Percentiles rank a stretch among this genome's conserved stretches.
phyloP scores from a whole-genome alignment of 2,888 invertebrate genomes.

The Rosalia funebris region DNA sequence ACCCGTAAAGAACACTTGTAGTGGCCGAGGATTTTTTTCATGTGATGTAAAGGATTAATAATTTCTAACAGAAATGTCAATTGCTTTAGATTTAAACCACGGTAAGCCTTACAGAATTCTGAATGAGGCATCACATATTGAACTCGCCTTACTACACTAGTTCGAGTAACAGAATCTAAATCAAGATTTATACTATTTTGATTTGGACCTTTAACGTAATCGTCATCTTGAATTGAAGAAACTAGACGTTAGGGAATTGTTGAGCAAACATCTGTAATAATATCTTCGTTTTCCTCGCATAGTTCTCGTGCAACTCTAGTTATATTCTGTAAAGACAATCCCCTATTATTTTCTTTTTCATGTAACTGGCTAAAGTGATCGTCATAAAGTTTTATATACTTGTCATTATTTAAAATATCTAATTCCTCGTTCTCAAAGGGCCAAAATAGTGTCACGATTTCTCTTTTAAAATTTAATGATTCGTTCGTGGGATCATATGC shows the following conservation, averaged over 20 bases:
- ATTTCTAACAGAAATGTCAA: background rate
- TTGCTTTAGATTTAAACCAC: background rate
- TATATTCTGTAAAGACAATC: background rate
- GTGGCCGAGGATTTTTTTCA: constrained; percentile 31
- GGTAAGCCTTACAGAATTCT: background rate
- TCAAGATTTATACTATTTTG: background rate
- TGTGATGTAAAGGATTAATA: background rate
- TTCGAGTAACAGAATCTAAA: background rate
- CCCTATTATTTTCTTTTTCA: background rate
- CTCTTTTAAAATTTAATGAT: constrained; percentile 14
- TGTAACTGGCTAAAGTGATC: background rate
- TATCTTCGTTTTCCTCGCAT: background rate
- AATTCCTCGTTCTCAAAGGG: constrained; percentile 24
- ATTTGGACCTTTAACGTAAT: background rate
- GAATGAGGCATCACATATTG: background rate
- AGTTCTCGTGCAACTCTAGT: background rate
- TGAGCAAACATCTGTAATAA: background rate
- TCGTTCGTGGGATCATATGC: background rate
- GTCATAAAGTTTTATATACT: constrained; percentile 20
- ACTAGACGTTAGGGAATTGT: background rate
- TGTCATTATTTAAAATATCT: constrained; percentile 22
- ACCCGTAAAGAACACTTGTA: constrained; percentile 45
- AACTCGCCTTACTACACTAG: background rate
- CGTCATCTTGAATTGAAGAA: background rate
- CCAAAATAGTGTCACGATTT: constrained; percentile 27